Base-by-base conservation (phyloP, 2,888 invertebrate species). In the Tenodera sinensis region DNA sequence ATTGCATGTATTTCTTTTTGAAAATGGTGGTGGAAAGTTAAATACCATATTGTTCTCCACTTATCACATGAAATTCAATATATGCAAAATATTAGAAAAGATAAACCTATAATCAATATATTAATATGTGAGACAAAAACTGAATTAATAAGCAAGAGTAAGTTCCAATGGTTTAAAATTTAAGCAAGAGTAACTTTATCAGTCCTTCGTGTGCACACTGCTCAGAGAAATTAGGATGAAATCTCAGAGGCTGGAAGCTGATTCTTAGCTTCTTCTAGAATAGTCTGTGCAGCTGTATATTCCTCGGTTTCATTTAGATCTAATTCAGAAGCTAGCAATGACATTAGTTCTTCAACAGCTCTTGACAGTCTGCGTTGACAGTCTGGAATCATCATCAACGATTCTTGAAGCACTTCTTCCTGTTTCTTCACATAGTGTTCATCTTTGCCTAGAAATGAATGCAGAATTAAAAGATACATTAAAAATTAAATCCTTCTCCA, bases 331-430 rank as follows among this genome's bases (percentile, higher is more conserved):
- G 96, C 95, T 89, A 98, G 92, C 88, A 96, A 95, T 86, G 94
- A 95, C 92, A 96, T 96, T 85, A 98, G 94, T 90, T 98, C 97
- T 83, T 96, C 95, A 92, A 94, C 96, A 83, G 98, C 98, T 93
- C 96, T 96, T 84, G 94, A 94, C 90, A 95, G 95, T 93, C 98
- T 95, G 91, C 97, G 95, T 92, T 97, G 96, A 92, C 98, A 97
- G 92, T 98, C 98, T 3, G 98, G 98, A 90, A 98, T 95, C 98
- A 99, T 98, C 97, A 98, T 97, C 92, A 97, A 94, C 25, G 96
- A 96, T 93, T 99, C 98, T 92, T 97, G 97, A 83, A 98, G 94
- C 0, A 98, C 98, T 93, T 98, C 98, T 92, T 97, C 97, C 93
- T 98, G 97, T 92, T 98, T 98, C 88, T 95, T 95, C 89, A 98